A percentile compares a stretch with the other conserved stretches of the same genome.
Conservation (phyloP, 2,888 invertebrate genomes). For the Aethes cnicana region DNA sequence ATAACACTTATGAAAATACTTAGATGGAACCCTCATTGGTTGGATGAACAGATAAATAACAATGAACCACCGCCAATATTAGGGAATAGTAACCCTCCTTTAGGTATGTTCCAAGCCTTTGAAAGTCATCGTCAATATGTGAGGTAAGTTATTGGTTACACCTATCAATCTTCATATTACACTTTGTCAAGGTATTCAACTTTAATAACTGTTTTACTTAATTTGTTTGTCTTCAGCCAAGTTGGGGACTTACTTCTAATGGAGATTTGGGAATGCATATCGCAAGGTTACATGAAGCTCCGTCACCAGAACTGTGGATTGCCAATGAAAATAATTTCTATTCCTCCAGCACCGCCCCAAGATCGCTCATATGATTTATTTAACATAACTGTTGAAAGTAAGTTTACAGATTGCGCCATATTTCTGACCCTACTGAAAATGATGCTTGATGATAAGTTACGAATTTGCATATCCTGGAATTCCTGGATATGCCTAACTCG, state of each 20-base stretch:
- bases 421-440: too few relatives aligned
- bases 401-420: conserved; percentile 34
- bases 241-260: conserved; percentile 82
- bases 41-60: conserved; percentile 77
- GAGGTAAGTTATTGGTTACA: conserved; percentile 66
- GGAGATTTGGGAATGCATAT: conserved; percentile 84
- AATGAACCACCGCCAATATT: conserved; percentile 81
- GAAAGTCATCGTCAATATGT: conserved; percentile 82
- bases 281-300: conserved; percentile 57
- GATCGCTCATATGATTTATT: conserved; percentile 58
- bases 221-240: conserved; percentile 49
- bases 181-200: too few relatives aligned
- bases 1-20: conserved; percentile 82
- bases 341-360: conserved; percentile 58
- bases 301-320: conserved; percentile 44
- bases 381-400: conserved; percentile 64
- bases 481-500: too few relatives aligned
- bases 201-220: not conserved
- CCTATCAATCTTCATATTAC: too few relatives aligned
- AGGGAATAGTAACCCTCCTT: conserved; percentile 68
- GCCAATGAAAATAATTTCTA: conserved; percentile 59
- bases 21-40: conserved; percentile 86
- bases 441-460: too few relatives aligned
- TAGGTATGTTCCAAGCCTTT: conserved; percentile 81
- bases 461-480: too few relatives aligned